Percentiles rank a stretch among this genome's conserved stretches.
These are phyloP conservation scores for Crocallis elinguaria DNA, from an alignment of 2,888 invertebrate species.

Conservation along the genomic window DNA sequence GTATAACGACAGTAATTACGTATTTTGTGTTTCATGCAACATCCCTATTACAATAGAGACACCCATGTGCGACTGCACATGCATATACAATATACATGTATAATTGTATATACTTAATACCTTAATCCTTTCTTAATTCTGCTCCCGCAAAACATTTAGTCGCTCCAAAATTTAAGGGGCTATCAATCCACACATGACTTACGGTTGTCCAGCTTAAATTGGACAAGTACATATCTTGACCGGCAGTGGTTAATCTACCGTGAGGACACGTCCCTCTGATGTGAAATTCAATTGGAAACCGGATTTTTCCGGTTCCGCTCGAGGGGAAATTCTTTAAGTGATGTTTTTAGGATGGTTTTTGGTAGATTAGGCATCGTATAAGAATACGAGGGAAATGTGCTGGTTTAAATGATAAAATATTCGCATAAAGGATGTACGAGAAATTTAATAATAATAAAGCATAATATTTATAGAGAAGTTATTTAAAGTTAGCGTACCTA, in stretches of 20 bases:
- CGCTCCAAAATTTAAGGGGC: slow-evolving; percentile 25
- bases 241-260: slow-evolving; percentile 67
- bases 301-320: slow-evolving; percentile 51
- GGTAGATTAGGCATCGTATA: slow-evolving; percentile 59
- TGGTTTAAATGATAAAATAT: slow-evolving; percentile 10
- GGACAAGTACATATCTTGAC: slow-evolving; percentile 36
- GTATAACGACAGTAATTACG: no score
- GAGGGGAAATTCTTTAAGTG: slow-evolving; percentile 64
- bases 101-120: not conserved
- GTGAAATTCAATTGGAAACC: slow-evolving; percentile 77
- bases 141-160: not conserved
- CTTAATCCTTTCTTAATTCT: no score
- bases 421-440: no score
- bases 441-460: no score
- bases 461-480: no score
- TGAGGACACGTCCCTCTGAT: slow-evolving; percentile 64
- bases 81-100: no score
- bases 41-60: no score
- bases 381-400: not conserved
- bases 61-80: no score
- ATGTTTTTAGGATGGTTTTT: slow-evolving; percentile 71
- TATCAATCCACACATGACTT: slow-evolving; percentile 64
- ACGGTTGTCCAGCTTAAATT: slow-evolving; percentile 48
- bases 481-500: no score
- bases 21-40: no score